Evolutionary conservation across 2,888 invertebrate genomes (phyloP), one percentile per base, ranked within the genome.

Genomic region (Encarsia formosa): DNA sequence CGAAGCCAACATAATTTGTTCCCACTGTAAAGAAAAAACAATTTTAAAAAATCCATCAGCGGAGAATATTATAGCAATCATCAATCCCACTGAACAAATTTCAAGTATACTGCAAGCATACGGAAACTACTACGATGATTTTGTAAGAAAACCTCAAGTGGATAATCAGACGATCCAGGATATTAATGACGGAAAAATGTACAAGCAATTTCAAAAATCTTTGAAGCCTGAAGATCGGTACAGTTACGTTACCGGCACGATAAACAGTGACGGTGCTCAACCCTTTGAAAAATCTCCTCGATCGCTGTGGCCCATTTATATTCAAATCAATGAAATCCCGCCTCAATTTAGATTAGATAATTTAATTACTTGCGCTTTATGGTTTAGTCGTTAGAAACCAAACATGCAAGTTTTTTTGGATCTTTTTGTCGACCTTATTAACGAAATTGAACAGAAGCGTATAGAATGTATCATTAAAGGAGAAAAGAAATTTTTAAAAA

Each of bases 261-360:
- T 35, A 4, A 35, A 35, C 18, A 35, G n/a, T 4, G 35, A 35
- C 8, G 15, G 35, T 4, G 15, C 5, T 4, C 35, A 15, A 3
- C 6, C 16, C n/a, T 38, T 38, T 19, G 3, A 38, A 19, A 23
- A 19, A 19, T 49, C 37, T 13, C 35, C 18, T 15, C 42, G 22
- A 35, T 42, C 37, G 6, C 34, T 43, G 4, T 49, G 49, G 49
- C 43, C 47, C 1, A 35, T 49, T 5, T 49, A 19, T 19, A 20
- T 49, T 24, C 42, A 43, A 19, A 32, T 43, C 3, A 49, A 43
- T 43, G 43, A 49, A 37, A 13, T 49, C 19, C 49, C 43, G 29
- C 32, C 11, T 35, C 9, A 42, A 32, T 16, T 41, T 31, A 39
- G 49, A 13, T 32, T 20, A n/a, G 32, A 42, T 4, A 34, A 19